Conservation (phyloP, 2,888 invertebrate genomes). For the Ceraclea dissimilis region DNA sequence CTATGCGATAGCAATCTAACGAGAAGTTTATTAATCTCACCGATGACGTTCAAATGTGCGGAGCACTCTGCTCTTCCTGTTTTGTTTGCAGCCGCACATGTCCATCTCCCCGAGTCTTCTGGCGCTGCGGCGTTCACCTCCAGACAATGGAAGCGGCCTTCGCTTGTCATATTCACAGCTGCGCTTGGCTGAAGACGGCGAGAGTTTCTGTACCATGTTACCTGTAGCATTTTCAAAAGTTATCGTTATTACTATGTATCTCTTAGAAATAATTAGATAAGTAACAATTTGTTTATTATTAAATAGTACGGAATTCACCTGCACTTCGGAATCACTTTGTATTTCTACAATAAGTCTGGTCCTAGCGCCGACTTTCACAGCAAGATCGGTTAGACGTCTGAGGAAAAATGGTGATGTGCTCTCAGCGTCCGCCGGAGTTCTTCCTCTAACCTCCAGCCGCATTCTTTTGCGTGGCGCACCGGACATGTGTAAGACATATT, state of each 20-base stretch:
- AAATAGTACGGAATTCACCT: too few relatives aligned
- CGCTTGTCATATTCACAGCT: slow-evolving; percentile 67
- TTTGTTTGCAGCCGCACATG: slow-evolving; percentile 71
- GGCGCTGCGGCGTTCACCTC: slow-evolving; percentile 75
- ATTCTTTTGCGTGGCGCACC: slow-evolving; percentile 55
- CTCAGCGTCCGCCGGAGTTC: slow-evolving; percentile 32
- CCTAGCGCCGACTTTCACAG: slow-evolving; percentile 84
- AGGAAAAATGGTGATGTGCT: slow-evolving; percentile 66
- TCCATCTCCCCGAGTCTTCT: slow-evolving; percentile 81
- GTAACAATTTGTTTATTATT: too few relatives aligned
- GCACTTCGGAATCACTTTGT: slow-evolving; percentile 67
- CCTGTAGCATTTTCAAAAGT: slow-evolving; percentile 41
- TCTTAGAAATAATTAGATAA: too few relatives aligned
- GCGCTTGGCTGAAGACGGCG: slow-evolving; percentile 60
- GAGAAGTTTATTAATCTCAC: too few relatives aligned
- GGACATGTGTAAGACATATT: slow-evolving; percentile 63
- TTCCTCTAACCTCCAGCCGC: slow-evolving; percentile 32
- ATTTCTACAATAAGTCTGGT: slow-evolving; percentile 81
- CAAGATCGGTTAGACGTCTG: slow-evolving; percentile 75
- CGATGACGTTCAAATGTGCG: slow-evolving; percentile 69
- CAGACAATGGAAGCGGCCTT: slow-evolving; percentile 80
- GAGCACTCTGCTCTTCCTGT: slow-evolving; percentile 69
- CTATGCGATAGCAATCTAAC: too few relatives aligned
- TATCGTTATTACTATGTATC: too few relatives aligned
- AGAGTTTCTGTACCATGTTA: slow-evolving; percentile 84